Conservation (phyloP, 1,140 invertebrate species). For the Drosophila subobscura region DNA sequence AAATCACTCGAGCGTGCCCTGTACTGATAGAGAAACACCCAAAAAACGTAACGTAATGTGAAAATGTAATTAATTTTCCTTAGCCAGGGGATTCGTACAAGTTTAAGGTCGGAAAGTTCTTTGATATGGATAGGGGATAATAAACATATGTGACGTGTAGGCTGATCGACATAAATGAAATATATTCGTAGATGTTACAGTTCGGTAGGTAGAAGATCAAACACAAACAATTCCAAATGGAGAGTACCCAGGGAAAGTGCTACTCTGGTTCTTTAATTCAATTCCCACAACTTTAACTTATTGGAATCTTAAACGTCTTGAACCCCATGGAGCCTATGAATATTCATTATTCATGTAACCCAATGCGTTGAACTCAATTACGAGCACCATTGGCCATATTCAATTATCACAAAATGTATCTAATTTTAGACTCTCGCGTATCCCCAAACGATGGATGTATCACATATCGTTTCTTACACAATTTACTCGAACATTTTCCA, state of each 20-base stretch:
- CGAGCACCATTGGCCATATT: conserved; percentile 20
- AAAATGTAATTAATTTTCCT: conserved; percentile 62
- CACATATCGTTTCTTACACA: conserved; percentile 39
- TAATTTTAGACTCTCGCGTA: conserved; percentile 31
- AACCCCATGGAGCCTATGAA: conserved; percentile 3
- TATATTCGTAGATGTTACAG: no score
- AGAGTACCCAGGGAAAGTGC: no score
- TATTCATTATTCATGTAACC: conserved; percentile 25
- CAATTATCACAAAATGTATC: conserved; percentile 22
- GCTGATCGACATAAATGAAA: no score
- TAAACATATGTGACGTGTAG: background rate
- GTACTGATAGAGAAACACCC: conserved; percentile 40
- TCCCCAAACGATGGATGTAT: conserved; percentile 31
- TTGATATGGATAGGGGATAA: background rate
- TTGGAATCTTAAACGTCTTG: conserved; percentile 12
- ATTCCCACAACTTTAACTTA: no score
- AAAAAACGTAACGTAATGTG: conserved; percentile 32
- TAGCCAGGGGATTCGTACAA: background rate
- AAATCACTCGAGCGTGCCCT: conserved; percentile 64
- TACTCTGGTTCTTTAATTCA: no score
- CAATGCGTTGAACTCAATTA: conserved; percentile 39
- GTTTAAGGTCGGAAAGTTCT: conserved; percentile 20
- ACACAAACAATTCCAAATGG: no score
- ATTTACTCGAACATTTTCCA: conserved; percentile 23
- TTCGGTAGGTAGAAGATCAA: no score